Percentiles rank a stretch among this genome's conserved stretches.
These are phyloP conservation scores for Penelope pileata DNA, from an alignment of 2,113 vertebrate genomes.

Conservation along the genomic window DNA sequence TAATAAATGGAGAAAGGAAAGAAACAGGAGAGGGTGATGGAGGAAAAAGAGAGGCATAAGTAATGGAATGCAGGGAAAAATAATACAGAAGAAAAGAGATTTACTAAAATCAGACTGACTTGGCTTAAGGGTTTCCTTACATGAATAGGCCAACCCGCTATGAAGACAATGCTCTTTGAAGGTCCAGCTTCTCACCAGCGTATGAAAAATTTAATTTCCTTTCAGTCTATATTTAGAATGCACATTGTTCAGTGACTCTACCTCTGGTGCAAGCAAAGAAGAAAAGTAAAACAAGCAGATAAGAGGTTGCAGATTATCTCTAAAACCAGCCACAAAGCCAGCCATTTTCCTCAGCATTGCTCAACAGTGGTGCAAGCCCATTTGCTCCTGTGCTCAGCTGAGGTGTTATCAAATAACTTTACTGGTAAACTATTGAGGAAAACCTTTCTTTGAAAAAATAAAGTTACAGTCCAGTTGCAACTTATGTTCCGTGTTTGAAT, in stretches of 20 bases:
- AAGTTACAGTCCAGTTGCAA: neutral
- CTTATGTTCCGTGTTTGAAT: neutral
- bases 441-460: neutral
- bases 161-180: neutral
- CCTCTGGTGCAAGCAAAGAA: neutral
- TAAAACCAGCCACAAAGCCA: neutral
- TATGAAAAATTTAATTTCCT: neutral
- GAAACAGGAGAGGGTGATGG: neutral
- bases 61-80: neutral
- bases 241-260: neutral
- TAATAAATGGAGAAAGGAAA: neutral
- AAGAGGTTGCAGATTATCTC: neutral
- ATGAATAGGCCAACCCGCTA: neutral
- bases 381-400: neutral
- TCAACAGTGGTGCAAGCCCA: neutral
- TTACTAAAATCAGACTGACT: neutral
- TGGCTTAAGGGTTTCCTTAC: neutral
- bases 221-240: neutral
- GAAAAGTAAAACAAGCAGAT: neutral
- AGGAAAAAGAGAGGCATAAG: neutral
- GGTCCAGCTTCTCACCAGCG: neutral
- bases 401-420: neutral
- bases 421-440: neutral
- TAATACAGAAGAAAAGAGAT: neutral
- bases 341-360: neutral